Evolutionary conservation across 92 coral and sea anemone genomes (phyloP).

Genomic region (Hydrozoanthus gracilis): DNA sequence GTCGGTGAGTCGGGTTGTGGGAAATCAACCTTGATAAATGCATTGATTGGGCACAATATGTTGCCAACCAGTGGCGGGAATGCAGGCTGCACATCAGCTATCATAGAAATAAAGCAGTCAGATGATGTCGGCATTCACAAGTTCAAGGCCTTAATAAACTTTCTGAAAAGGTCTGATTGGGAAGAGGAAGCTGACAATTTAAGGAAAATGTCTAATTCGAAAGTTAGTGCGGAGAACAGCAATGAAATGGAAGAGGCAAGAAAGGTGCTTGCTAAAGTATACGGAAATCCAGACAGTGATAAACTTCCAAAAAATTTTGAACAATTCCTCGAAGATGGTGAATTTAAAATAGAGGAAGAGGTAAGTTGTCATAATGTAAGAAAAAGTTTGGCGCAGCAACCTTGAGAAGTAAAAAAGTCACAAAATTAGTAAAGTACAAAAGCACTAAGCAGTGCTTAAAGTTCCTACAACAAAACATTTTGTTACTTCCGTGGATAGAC

Average conservation of each 20-base stretch:
- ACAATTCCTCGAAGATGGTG: background rate
- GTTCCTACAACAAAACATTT: too few species aligned
- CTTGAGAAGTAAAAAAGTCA: too few species aligned
- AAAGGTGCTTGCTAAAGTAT: background rate
- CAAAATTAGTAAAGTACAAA: too few species aligned
- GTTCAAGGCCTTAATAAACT: background rate
- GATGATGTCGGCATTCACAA: background rate
- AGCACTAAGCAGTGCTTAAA: too few species aligned
- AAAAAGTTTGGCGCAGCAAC: too few species aligned
- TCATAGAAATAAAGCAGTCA: background rate
- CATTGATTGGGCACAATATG: background rate
- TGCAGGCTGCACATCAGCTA: background rate
- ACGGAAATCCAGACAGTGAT: background rate
- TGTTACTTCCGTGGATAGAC: too few species aligned
- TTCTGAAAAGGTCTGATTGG: background rate
- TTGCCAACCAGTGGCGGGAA: background rate
- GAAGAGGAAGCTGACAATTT: background rate
- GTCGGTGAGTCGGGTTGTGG: slow-evolving; percentile 10
- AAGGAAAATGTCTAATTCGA: background rate
- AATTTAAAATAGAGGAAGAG: too few species aligned
- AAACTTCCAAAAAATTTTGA: background rate
- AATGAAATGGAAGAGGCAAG: background rate
- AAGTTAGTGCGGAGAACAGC: background rate
- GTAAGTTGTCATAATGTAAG: too few species aligned
- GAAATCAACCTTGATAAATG: slow-evolving; percentile 8